A percentile compares a stretch with the other conserved stretches of the same genome.
These are phyloP conservation scores for Melanitta fusca DNA, from an alignment of 2,797 vertebrate genomes.

Conservation along the genomic window DNA sequence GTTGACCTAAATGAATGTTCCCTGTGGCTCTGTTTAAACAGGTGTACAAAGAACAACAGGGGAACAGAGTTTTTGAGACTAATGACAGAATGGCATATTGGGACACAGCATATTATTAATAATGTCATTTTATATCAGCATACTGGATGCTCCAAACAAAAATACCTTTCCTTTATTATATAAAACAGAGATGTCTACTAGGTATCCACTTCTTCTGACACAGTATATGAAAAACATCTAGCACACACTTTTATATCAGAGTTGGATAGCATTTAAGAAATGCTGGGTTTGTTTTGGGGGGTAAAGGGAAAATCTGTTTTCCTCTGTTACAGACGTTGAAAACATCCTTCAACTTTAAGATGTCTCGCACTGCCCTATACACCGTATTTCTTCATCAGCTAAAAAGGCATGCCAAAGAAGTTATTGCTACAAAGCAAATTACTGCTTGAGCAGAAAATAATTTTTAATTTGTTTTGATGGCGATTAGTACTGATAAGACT, in stretches of 20 bases:
- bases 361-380: neutral
- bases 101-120: neutral
- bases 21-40: conserved; percentile 17
- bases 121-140: neutral
- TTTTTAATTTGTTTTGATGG: neutral
- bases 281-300: neutral
- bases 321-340: neutral
- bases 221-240: neutral
- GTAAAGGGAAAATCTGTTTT: neutral
- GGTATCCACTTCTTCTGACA: neutral
- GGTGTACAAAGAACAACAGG: neutral
- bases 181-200: neutral
- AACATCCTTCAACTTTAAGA: neutral
- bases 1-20: neutral
- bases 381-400: neutral
- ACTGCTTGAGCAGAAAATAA: neutral
- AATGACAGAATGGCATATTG: neutral
- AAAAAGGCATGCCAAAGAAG: neutral
- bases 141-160: neutral
- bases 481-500: neutral
- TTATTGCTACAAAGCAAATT: neutral
- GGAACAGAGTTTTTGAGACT: neutral
- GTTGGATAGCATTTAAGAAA: neutral
- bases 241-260: neutral
- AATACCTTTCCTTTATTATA: neutral